These are phyloP conservation scores for Anoura caudifer DNA, from an alignment of 2,113 vertebrate species.

Conservation along the genomic window DNA sequence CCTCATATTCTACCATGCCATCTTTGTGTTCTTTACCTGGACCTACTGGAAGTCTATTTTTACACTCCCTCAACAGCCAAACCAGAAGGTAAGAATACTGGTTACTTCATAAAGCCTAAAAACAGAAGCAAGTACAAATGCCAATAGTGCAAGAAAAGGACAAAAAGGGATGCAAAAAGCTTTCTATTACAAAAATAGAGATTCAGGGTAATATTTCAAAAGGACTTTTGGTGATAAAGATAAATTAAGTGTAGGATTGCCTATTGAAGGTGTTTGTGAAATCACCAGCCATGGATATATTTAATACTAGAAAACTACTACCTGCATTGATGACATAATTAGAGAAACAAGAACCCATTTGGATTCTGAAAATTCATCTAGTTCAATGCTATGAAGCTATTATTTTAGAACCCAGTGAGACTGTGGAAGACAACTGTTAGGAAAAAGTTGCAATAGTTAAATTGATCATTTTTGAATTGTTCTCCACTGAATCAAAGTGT, in stretches of 20 bases:
- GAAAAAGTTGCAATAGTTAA: not conserved
- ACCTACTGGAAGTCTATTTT: conserved; percentile 99
- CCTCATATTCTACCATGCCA: conserved; percentile 92
- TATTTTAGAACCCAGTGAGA: not conserved
- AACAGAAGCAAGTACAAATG: not conserved
- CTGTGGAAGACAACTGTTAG: not conserved
- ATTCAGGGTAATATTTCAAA: not conserved
- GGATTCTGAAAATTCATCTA: not conserved
- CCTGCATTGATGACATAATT: not conserved
- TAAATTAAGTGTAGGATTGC: not conserved
- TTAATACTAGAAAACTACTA: conserved; percentile 18
- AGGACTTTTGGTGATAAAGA: not conserved
- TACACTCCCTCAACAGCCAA: conserved; percentile 90
- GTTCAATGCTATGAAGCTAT: conserved; percentile 20
- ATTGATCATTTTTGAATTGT: not conserved
- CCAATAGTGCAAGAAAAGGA: not conserved
- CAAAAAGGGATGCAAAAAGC: not conserved
- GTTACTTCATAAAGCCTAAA: conserved; percentile 20
- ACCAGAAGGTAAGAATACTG: conserved; percentile 90
- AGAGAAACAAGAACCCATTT: not conserved
- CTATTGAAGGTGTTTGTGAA: not conserved
- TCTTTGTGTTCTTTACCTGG: conserved; percentile 97
- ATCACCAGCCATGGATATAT: not conserved
- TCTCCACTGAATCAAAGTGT: not conserved
- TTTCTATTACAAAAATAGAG: conserved; percentile 12